These are phyloP conservation scores for Muscidifurax raptorellus DNA, from an alignment of 1,140 invertebrate species.

Conservation along the genomic window DNA sequence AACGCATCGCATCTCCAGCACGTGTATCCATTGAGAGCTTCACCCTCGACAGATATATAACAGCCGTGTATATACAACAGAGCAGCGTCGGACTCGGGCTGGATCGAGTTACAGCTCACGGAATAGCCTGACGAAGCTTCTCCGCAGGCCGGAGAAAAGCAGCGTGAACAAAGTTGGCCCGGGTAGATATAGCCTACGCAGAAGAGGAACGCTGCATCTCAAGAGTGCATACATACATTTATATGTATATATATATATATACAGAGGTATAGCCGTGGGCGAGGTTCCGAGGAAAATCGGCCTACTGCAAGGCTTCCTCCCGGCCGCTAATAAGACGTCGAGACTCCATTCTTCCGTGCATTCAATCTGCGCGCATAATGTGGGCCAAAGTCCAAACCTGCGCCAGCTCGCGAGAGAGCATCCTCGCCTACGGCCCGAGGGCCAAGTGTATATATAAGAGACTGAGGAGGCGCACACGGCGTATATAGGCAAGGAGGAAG, in stretches of 20 bases:
- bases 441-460: background rate
- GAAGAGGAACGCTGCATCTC: no score
- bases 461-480: background rate
- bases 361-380: constrained; percentile 38
- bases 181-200: background rate
- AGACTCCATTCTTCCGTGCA: constrained; percentile 3
- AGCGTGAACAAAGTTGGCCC: background rate
- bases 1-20: background rate
- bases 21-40: background rate
- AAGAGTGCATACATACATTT: no score
- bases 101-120: constrained; percentile 15
- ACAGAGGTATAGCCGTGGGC: background rate
- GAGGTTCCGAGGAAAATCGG: background rate
- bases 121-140: constrained; percentile 2
- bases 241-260: no score
- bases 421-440: background rate
- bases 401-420: background rate
- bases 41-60: background rate
- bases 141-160: background rate
- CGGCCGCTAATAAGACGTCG: constrained; percentile 28
- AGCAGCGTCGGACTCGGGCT: background rate
- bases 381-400: constrained; percentile 32
- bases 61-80: background rate
- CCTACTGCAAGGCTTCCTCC: background rate
- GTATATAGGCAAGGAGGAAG: background rate